Evolutionary conservation across 2,888 invertebrate genomes (phyloP).

Genomic region (Eupithecia subumbrata): DNA sequence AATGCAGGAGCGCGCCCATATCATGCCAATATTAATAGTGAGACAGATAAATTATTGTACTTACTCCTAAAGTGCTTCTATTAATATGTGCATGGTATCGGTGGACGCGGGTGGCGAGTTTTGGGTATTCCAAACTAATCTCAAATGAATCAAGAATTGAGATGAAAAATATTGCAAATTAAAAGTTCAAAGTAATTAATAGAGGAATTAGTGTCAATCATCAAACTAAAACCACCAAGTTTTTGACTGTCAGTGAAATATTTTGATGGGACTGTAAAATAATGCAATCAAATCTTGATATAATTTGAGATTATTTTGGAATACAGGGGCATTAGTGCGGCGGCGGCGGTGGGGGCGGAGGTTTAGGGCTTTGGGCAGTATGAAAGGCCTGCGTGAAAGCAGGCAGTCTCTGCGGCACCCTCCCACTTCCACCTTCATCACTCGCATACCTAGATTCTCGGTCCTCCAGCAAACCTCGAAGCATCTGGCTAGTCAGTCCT

Average conservation of each 20-base stretch:
- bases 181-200: not conserved
- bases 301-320: slow-evolving; percentile 1
- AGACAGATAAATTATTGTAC: slow-evolving; percentile 44
- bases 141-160: not conserved
- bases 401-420: slow-evolving; percentile 70
- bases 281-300: not conserved
- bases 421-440: slow-evolving; percentile 67
- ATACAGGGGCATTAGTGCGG: slow-evolving; percentile 61
- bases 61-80: slow-evolving; percentile 36
- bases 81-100: slow-evolving; percentile 39
- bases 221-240: not conserved
- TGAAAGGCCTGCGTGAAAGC: slow-evolving; percentile 81
- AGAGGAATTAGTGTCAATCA: not conserved
- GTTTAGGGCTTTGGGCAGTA: slow-evolving; percentile 77
- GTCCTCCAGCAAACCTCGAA: slow-evolving; percentile 66
- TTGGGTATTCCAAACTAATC: slow-evolving; percentile 1
- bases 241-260: not conserved
- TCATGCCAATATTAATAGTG: slow-evolving; percentile 36
- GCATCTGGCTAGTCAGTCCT: slow-evolving; percentile 71
- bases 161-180: not conserved
- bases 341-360: slow-evolving; percentile 76
- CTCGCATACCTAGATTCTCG: slow-evolving; percentile 59
- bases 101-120: slow-evolving; percentile 37
- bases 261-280: not conserved
- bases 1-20: slow-evolving; percentile 64